Percentiles rank a stretch among this genome's conserved stretches.
Conservation (phyloP, 2,888 invertebrate species). For the Chrysopilus asiliformis region DNA sequence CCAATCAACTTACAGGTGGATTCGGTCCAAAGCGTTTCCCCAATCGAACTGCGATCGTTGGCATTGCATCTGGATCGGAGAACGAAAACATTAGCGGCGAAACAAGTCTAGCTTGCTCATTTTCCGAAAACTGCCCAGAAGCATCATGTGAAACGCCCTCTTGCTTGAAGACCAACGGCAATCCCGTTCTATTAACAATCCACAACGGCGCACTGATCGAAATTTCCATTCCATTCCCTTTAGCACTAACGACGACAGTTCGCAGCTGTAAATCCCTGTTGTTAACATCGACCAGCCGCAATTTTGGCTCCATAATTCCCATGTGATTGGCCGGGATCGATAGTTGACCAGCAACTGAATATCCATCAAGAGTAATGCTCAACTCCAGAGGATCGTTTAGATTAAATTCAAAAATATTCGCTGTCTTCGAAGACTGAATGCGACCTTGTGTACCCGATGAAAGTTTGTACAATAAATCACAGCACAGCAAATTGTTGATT, state of each 20-base stretch:
- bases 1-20: slow-evolving; percentile 37
- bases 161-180: slow-evolving; percentile 91
- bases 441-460: slow-evolving; percentile 30
- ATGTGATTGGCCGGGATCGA: slow-evolving; percentile 36
- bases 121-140: slow-evolving; percentile 87
- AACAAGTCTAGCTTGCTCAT: slow-evolving; percentile 86
- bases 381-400: slow-evolving; percentile 50
- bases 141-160: slow-evolving; percentile 64
- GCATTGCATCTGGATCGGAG: slow-evolving; percentile 74
- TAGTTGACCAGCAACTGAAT: slow-evolving; percentile 56
- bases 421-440: slow-evolving; percentile 36
- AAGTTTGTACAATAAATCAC: slow-evolving; percentile 55
- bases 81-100: slow-evolving; percentile 89
- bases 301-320: slow-evolving; percentile 47
- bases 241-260: slow-evolving; percentile 46
- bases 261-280: slow-evolving; percentile 62
- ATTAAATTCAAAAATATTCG: slow-evolving; percentile 42
- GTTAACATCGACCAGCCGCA: slow-evolving; percentile 61
- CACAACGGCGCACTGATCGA: slow-evolving; percentile 78
- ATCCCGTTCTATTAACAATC: slow-evolving; percentile 90
- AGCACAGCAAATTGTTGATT: slow-evolving; percentile 77
- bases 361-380: slow-evolving; percentile 69
- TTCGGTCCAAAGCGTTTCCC: slow-evolving; percentile 48
- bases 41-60: slow-evolving; percentile 61
- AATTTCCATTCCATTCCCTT: slow-evolving; percentile 50